A percentile compares a stretch with the other conserved stretches of the same genome.
Conservation (phyloP, 2,888 invertebrate species). For the Zootermopsis nevadensis region DNA sequence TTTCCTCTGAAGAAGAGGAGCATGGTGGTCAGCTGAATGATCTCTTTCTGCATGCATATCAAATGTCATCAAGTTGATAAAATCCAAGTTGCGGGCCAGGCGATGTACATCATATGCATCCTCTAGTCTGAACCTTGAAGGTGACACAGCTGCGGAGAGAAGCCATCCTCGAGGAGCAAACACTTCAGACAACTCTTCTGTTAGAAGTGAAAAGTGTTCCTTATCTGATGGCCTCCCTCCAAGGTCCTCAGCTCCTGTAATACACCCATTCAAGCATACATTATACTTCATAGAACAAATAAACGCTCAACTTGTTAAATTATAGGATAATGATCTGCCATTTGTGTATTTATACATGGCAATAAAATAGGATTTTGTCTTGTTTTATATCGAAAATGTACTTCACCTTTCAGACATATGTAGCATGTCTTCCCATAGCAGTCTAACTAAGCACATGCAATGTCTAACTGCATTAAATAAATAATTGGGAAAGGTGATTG, state of each 20-base stretch:
- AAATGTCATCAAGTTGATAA: constrained; percentile 77
- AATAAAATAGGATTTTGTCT: too few relatives aligned
- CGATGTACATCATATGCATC: constrained; percentile 74
- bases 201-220: constrained; percentile 67
- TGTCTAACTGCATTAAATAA: too few relatives aligned
- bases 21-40: constrained; percentile 64
- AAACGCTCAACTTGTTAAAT: too few relatives aligned
- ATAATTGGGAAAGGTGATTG: too few relatives aligned
- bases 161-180: constrained; percentile 70
- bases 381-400: too few relatives aligned
- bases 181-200: constrained; percentile 72
- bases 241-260: constrained; percentile 62
- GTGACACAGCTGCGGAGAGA: constrained; percentile 70
- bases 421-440: too few relatives aligned
- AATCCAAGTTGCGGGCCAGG: constrained; percentile 71
- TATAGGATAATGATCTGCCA: too few relatives aligned
- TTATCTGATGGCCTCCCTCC: constrained; percentile 66
- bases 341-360: too few relatives aligned
- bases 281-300: too few relatives aligned
- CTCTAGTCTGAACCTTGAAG: constrained; percentile 72
- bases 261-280: neutral
- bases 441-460: too few relatives aligned
- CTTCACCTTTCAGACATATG: too few relatives aligned
- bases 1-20: constrained; percentile 65
- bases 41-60: constrained; percentile 67